A percentile compares a stretch with the other conserved stretches of the same genome.
phyloP scores from a whole-genome alignment of 2,113 vertebrate genomes.

The Microcebus murinus region DNA sequence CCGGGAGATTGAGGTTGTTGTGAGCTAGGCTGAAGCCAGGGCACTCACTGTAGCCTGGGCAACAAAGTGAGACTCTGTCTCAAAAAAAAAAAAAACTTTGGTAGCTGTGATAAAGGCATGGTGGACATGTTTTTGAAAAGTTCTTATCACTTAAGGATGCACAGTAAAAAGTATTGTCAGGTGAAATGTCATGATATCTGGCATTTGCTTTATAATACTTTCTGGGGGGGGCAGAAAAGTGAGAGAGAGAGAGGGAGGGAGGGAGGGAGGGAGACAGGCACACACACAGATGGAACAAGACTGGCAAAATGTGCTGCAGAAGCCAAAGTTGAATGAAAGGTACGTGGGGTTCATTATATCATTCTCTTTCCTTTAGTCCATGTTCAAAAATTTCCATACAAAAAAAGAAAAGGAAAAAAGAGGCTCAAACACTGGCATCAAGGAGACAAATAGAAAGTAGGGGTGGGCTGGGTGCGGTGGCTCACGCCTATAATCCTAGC shows the following conservation, averaged over 20 bases:
- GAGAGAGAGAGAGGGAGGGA: no score
- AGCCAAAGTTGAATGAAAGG: not conserved
- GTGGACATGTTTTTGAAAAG: not conserved
- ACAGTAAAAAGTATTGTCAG: not conserved
- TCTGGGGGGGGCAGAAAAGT: not conserved
- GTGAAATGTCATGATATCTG: not conserved
- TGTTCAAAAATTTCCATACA: not conserved
- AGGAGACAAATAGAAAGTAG: not conserved
- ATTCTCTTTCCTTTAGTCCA: not conserved
- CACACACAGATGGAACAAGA: not conserved
- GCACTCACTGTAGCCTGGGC: no score
- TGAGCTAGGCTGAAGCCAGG: no score
- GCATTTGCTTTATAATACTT: not conserved
- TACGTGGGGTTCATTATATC: not conserved
- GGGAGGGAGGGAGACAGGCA: no score
- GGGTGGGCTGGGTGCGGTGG: not conserved
- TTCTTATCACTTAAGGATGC: not conserved
- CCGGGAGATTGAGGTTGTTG: no score
- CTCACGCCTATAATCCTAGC: no score
- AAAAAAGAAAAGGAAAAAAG: not conserved
- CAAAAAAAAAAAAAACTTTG: not conserved
- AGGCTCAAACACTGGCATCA: not conserved
- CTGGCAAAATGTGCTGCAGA: not conserved
- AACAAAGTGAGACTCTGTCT: no score
- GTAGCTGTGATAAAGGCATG: not conserved